These are phyloP conservation scores for Benthosema pterotum DNA, from an alignment of 2,797 vertebrate species.

Conservation along the genomic window DNA sequence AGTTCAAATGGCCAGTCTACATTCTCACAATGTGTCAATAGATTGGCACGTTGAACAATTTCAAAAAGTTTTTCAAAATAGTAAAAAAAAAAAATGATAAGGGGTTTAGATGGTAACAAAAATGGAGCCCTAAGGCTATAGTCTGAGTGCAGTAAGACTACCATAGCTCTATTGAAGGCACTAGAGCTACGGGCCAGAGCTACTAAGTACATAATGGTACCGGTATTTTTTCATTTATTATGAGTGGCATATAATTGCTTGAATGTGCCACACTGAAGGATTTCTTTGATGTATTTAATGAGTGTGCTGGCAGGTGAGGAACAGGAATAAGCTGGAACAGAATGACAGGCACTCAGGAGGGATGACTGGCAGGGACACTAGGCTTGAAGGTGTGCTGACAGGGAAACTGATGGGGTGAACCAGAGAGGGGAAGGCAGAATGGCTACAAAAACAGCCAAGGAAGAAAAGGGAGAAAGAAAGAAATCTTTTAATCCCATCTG, in stretches of 20 bases:
- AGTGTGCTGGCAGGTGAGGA: conserved; percentile 25
- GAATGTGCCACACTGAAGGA: conserved; percentile 7
- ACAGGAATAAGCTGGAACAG: conserved; percentile 23
- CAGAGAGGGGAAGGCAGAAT: conserved; percentile 43
- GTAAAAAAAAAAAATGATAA: too few species aligned
- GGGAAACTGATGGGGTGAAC: conserved; percentile 40
- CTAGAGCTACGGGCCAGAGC: too few species aligned
- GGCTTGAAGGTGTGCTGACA: conserved; percentile 42
- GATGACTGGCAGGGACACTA: conserved; percentile 32
- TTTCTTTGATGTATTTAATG: conserved; percentile 27
- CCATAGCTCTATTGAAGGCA: too few species aligned
- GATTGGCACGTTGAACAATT: too few species aligned
- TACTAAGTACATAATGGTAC: background rate
- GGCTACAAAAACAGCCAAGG: conserved; percentile 25
- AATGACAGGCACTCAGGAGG: conserved; percentile 33
- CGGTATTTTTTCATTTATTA: background rate
- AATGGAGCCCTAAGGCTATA: too few species aligned
- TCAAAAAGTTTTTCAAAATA: too few species aligned
- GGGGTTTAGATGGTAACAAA: too few species aligned
- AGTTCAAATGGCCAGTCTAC: too few species aligned
- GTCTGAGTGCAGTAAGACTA: too few species aligned
- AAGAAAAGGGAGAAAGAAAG: conserved; percentile 11
- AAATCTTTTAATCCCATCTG: conserved; percentile 43
- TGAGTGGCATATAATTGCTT: conserved; percentile 16
- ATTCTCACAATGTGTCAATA: too few species aligned